Evolutionary conservation across 1,140 invertebrate species (phyloP).

Genomic region (fruit fly (Drosophila melanogaster)): Release_6_plus_ISO1_MT NT_037436.4:18456501-18457000

Average conservation of each 20-base stretch:
- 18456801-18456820: not conserved
- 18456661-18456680: slow-evolving; percentile 43
- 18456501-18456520: slow-evolving; percentile 32
- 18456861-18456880: no score
- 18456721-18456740: slow-evolving; percentile 39
- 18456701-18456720: slow-evolving; percentile 37
- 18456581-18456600: slow-evolving; percentile 64
- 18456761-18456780: slow-evolving; percentile 48
- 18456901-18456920: no score
- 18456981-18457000: no score
- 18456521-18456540: slow-evolving; percentile 14
- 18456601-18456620: slow-evolving; percentile 62
- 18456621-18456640: slow-evolving; percentile 36
- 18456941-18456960: no score
- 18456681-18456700: slow-evolving; percentile 19
- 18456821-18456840: not conserved
- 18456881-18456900: no score
- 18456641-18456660: slow-evolving; percentile 6
- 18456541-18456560: slow-evolving; percentile 29
- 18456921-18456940: no score
- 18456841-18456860: not conserved
- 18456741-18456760: slow-evolving; percentile 67
- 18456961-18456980: no score
- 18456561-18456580: slow-evolving; percentile 63
- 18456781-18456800: slow-evolving; percentile 24